Base-by-base conservation (phyloP, 2,797 vertebrate species). In the Lepilemur ruficaudatus region DNA sequence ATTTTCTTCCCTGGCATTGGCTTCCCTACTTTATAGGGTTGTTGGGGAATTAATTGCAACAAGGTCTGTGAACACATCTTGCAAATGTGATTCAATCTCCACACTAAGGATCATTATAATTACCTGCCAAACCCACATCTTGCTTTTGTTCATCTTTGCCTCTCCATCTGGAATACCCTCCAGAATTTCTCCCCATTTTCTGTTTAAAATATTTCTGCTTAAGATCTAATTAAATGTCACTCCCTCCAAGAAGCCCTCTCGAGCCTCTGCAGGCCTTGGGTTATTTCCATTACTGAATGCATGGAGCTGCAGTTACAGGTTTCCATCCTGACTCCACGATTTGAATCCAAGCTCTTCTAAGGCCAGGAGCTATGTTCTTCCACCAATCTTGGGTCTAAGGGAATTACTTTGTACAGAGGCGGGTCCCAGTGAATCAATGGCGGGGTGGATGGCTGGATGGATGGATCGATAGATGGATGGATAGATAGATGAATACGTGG, bases 81-180 rank as follows among this genome's bases (percentile, higher is more conserved):
- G 46, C 30, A 30, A 83, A 78, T 43, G 35, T 30, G 52, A 65
- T n/a, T 73, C 7, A 43, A 72, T 82, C 25, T 7, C 28, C 52
- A 28, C 8, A 9, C 1, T 2, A 20, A 75, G 50, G 5, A 3
- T 38, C 13, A 2, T 20, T 35, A 11, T 23, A 10, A 18, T 17
- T 32, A 43, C 18, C n/a, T 28, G 28, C 23, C 69, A 17, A 38
- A n/a, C 12, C 23, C 25, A 43, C 18, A 23, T 15, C 32, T 70
- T 1, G 1, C 20, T 69, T 52, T 48, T 18, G 12, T 38, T 78
- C 25, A 30, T 57, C 63, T n/a, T 80, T 41, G 30, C 59, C 28
- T 83, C 63, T 73, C 23, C 67, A 8, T 14, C 11, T 80, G 30
- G n/a, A 78, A 92, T 38, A n/a, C 1, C 41, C 23, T 50, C 25